Percentiles rank a stretch among this genome's conserved stretches.
These are phyloP conservation scores for Sebastes elongatus DNA, from an alignment of 2,797 vertebrate genomes.

Conservation along the genomic window DNA sequence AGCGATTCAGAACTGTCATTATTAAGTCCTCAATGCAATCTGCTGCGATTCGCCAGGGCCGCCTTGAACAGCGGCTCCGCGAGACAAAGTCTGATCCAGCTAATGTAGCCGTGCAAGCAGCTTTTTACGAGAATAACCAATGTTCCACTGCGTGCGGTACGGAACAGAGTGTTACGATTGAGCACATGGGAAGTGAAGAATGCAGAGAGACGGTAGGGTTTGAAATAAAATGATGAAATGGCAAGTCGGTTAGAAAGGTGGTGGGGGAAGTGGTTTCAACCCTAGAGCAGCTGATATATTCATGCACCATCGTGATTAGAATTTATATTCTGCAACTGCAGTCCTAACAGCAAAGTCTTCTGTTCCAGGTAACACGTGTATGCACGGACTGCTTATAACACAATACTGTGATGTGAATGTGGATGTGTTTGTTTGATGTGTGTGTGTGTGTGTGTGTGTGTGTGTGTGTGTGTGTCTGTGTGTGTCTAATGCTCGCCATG, in stretches of 20 bases:
- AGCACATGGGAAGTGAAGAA: not conserved
- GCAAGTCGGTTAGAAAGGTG: constrained; percentile 20
- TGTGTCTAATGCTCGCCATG: not conserved
- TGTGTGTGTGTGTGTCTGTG: not conserved
- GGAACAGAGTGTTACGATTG: not conserved
- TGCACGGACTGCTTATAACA: constrained; percentile 9
- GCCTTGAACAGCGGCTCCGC: constrained; percentile 20
- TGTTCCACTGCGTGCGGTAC: not conserved
- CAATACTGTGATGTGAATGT: constrained; percentile 6
- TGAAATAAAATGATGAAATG: constrained; percentile 8
- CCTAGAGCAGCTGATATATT: constrained; percentile 52
- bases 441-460: not conserved
- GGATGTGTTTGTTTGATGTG: not conserved
- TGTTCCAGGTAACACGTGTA: constrained; percentile 31
- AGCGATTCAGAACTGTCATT: constrained; percentile 62
- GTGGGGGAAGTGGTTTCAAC: constrained; percentile 30
- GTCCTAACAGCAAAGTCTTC: constrained; percentile 17
- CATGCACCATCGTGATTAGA: constrained; percentile 54
- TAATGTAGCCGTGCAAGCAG: not conserved
- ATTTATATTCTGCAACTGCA: constrained; percentile 50
- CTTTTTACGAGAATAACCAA: constrained; percentile 9
- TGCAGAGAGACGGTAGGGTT: not conserved
- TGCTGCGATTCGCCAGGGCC: constrained; percentile 27
- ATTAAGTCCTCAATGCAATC: constrained; percentile 69
- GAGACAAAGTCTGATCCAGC: constrained; percentile 16